Evolutionary conservation across 2,113 vertebrate genomes (phyloP).

Genomic region (Mobula hypostoma): DNA sequence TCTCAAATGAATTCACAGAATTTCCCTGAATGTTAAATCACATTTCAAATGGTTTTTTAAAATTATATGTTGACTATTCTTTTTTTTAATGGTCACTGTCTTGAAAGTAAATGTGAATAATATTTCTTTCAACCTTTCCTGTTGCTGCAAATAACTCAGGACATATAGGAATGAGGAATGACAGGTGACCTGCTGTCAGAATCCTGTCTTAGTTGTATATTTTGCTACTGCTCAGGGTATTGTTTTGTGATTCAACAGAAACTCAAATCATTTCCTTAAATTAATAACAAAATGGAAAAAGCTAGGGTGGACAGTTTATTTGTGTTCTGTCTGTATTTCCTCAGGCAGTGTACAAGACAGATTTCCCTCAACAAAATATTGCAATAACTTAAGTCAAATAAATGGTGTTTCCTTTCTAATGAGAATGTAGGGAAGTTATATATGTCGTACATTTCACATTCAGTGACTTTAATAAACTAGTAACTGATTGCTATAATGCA

Average conservation of each 20-base stretch:
- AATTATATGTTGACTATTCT: not conserved
- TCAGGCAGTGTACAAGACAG: too few species aligned
- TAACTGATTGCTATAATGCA: slow-evolving; percentile 20
- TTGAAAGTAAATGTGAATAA: not conserved
- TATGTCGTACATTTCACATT: not conserved
- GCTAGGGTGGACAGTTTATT: not conserved
- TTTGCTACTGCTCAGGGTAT: too few species aligned
- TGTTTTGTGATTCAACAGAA: not conserved
- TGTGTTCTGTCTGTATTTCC: not conserved
- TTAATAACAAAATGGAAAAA: not conserved
- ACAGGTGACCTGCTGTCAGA: not conserved
- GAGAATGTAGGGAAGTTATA: not conserved
- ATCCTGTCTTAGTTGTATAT: not conserved
- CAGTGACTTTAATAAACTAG: slow-evolving; percentile 31
- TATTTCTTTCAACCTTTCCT: not conserved
- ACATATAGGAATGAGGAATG: not conserved
- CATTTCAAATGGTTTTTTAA: not conserved
- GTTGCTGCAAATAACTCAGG: not conserved
- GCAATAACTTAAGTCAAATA: not conserved
- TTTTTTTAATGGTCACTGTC: not conserved
- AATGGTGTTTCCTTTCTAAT: not conserved
- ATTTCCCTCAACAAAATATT: slow-evolving; percentile 5
- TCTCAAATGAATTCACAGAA: not conserved
- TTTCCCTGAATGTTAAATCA: not conserved
- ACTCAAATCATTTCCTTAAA: not conserved